phyloP scores from a whole-genome alignment of 2,888 invertebrate genomes.

The Eupithecia inturbata region DNA sequence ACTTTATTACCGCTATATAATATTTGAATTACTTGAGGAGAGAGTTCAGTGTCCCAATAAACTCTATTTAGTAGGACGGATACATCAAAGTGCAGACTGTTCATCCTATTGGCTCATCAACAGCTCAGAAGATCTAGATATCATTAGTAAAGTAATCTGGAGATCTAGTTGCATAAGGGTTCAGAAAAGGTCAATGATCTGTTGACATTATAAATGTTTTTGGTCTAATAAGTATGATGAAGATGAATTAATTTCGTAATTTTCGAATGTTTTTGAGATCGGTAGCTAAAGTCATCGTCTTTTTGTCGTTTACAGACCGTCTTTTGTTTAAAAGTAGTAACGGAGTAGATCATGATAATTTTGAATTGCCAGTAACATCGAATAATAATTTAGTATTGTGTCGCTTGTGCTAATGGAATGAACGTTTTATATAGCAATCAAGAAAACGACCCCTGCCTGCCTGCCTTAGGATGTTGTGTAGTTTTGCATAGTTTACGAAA shows the following conservation, averaged over 20 bases:
- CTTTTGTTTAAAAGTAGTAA: no score
- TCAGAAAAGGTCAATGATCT: constrained; percentile 27
- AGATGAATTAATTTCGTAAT: not conserved
- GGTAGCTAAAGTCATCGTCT: not conserved
- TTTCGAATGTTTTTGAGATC: not conserved
- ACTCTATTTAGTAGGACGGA: not conserved
- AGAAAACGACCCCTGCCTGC: not conserved
- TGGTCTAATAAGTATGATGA: not conserved
- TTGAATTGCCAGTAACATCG: no score
- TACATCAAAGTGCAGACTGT: not conserved
- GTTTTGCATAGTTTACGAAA: no score
- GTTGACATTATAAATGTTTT: constrained; percentile 19
- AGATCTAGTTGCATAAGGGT: constrained; percentile 26
- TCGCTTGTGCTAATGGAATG: no score
- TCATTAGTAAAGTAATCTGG: constrained; percentile 26
- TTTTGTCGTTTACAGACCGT: not conserved
- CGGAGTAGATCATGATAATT: no score
- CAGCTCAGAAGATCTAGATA: constrained; percentile 14
- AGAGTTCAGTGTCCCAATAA: not conserved
- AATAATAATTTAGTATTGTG: no score
- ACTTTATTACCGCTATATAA: not conserved
- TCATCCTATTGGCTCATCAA: not conserved
- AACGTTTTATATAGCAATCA: no score
- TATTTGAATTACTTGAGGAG: not conserved
- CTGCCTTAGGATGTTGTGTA: no score